These are phyloP conservation scores for Penaeus monodon DNA, from an alignment of 2,888 invertebrate genomes.

Conservation along the genomic window DNA sequence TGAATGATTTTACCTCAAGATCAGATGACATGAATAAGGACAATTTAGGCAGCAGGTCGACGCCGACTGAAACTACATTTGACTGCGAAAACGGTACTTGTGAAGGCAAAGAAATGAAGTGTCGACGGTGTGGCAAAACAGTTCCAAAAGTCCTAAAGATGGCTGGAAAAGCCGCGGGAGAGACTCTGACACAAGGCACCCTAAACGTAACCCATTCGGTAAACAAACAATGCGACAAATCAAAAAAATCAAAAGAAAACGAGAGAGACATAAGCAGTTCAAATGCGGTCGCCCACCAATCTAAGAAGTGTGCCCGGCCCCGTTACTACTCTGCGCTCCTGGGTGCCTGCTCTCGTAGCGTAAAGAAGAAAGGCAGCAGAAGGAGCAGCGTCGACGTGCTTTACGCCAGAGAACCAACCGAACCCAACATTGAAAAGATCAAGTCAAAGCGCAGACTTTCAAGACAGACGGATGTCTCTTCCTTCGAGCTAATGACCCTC, in stretches of 20 bases:
- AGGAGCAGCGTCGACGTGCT: conserved; percentile 46
- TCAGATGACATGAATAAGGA: no score
- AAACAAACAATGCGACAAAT: background rate
- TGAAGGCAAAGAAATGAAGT: conserved; percentile 32
- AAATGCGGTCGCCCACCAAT: background rate
- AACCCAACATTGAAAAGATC: conserved; percentile 42
- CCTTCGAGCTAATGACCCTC: conserved; percentile 43
- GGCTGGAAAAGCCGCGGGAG: background rate
- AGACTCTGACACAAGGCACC: background rate
- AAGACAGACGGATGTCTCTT: conserved; percentile 46
- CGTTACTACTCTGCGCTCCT: conserved; percentile 36
- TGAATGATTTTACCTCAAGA: background rate
- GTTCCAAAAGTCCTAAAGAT: conserved; percentile 10
- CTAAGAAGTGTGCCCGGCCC: background rate
- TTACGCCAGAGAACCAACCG: conserved; percentile 42
- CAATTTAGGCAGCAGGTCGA: conserved; percentile 24
- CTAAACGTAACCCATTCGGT: background rate
- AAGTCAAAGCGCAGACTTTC: conserved; percentile 45
- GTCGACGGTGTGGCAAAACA: conserved; percentile 37
- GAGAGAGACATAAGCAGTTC: background rate
- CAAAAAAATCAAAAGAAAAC: background rate
- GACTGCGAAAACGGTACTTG: conserved; percentile 44
- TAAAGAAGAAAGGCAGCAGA: conserved; percentile 21
- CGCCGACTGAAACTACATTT: conserved; percentile 33
- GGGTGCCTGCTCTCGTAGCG: conserved; percentile 8